Base-by-base conservation (phyloP, 64 coral and sea anemone genomes). In the Platygyra sinensis region DNA sequence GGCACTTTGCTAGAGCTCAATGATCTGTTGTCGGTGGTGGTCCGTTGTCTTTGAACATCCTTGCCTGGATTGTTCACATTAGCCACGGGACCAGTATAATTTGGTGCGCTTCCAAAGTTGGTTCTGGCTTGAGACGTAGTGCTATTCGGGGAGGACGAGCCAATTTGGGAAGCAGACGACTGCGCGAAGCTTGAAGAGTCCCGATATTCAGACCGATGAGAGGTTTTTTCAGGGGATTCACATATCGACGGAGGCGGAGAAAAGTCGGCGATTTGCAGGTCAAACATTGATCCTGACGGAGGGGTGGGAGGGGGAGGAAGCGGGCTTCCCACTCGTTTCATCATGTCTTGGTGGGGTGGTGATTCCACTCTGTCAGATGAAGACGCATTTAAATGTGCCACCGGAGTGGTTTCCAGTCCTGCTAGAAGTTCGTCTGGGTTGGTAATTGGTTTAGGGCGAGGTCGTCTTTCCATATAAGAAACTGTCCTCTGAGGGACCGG, bases 401-500 rank as follows among this genome's bases (percentile, higher is more conserved):
- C 55, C 33, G 24, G 36, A 10, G 24, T 51, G 10, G 57, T 81
- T 60, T 92, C 90, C 64, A 92, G 83, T 24, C 83, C 83, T 80
- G 83, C 83, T 67, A 92, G 33, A 9, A 92, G 33, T 33, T 86
- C 81, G 5, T 30, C 2, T 14, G 81, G 73, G 27, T 80, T 29
- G 22, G 49, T 79, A 25, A 92, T 92, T 29, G 90, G 90, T 49
- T 87, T 86, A 52, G 90, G 90, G 20, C 90, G 73, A 28, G 90
- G 83, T 78, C 77, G 84, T 15, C 52, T 52, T 15, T 72, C 31
- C 52, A 38, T 51, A 79, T 24, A 78, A 31, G 82, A 71, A 55
- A 85, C 81, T 67, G 81, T 71, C 38, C 81, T 85, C 10, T 60
- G 62, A 63, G 82, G 73, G 25, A 75, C 62, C 22, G 90, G 74